Conservation (phyloP, 1,140 invertebrate species). For the Sesamia nonagrioides region DNA sequence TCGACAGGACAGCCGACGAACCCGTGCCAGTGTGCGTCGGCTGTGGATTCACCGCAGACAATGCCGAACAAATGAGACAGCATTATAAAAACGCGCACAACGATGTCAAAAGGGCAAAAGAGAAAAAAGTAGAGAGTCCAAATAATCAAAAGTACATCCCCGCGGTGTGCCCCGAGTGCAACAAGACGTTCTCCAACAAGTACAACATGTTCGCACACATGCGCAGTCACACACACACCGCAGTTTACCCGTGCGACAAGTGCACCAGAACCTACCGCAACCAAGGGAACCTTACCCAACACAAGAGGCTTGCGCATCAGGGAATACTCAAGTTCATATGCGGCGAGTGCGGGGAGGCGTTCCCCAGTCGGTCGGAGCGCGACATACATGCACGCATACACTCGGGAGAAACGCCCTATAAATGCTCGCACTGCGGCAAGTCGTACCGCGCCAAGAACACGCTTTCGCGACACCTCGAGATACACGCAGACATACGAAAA, state of each 20-base stretch:
- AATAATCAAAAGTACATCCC: slow-evolving; percentile 72
- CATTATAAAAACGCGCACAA: slow-evolving; percentile 65
- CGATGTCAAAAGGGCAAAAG: slow-evolving; percentile 26
- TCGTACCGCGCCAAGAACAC: slow-evolving; percentile 74
- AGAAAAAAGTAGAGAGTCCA: slow-evolving; percentile 42
- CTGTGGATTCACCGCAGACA: slow-evolving; percentile 61
- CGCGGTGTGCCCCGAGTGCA: slow-evolving; percentile 72
- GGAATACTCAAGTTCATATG: slow-evolving; percentile 67
- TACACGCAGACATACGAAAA: slow-evolving; percentile 71
- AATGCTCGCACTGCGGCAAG: slow-evolving; percentile 87
- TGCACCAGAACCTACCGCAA: slow-evolving; percentile 68
- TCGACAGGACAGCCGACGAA: background rate
- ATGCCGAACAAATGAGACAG: slow-evolving; percentile 51
- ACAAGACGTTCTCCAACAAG: slow-evolving; percentile 77
- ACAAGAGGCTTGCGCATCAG: slow-evolving; percentile 68
- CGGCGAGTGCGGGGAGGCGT: slow-evolving; percentile 72
- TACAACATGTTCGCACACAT: slow-evolving; percentile 76
- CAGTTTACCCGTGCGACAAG: slow-evolving; percentile 59
- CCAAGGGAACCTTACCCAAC: slow-evolving; percentile 61
- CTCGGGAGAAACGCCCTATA: slow-evolving; percentile 86
- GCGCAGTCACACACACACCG: slow-evolving; percentile 58
- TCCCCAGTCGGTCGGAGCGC: slow-evolving; percentile 67
- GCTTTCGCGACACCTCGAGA: slow-evolving; percentile 69
- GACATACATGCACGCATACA: slow-evolving; percentile 81
- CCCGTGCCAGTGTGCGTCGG: slow-evolving; percentile 41